Conservation (phyloP, 2,888 invertebrate genomes). For the Hipparchia semele region DNA sequence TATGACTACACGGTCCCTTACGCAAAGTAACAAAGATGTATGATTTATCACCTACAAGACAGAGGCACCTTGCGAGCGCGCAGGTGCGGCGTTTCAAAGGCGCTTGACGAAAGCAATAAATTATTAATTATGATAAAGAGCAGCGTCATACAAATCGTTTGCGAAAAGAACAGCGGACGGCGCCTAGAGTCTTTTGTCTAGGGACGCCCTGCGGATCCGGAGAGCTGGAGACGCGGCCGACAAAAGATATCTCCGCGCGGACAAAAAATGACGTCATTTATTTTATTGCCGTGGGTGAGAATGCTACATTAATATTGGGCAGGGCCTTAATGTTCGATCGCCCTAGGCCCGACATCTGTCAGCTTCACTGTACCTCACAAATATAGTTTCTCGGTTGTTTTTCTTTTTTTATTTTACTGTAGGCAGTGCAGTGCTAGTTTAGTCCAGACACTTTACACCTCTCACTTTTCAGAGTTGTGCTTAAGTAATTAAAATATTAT, state of each 20-base stretch:
- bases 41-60: constrained; percentile 69
- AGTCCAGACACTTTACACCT: too few relatives aligned
- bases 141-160: constrained; percentile 59
- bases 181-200: constrained; percentile 79
- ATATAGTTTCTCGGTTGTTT: neutral
- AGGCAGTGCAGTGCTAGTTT: neutral
- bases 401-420: neutral
- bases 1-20: constrained; percentile 33
- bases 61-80: constrained; percentile 72
- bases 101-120: constrained; percentile 75
- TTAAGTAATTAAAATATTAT: too few relatives aligned
- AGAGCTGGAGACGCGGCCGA: constrained; percentile 64
- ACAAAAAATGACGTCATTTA: constrained; percentile 83
- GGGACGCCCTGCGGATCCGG: constrained; percentile 65
- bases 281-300: constrained; percentile 81
- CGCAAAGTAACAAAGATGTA: constrained; percentile 46
- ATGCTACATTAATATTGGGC: constrained; percentile 79
- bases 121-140: constrained; percentile 81
- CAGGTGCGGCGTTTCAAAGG: constrained; percentile 71
- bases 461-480: too few relatives aligned
- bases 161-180: constrained; percentile 67
- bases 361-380: constrained; percentile 46
- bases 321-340: constrained; percentile 75
- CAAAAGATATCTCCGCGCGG: constrained; percentile 70
- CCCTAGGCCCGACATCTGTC: constrained; percentile 73